Evolutionary conservation across 2,888 invertebrate genomes (phyloP).

Genomic region (Rhagophthalmus giganteus): DNA sequence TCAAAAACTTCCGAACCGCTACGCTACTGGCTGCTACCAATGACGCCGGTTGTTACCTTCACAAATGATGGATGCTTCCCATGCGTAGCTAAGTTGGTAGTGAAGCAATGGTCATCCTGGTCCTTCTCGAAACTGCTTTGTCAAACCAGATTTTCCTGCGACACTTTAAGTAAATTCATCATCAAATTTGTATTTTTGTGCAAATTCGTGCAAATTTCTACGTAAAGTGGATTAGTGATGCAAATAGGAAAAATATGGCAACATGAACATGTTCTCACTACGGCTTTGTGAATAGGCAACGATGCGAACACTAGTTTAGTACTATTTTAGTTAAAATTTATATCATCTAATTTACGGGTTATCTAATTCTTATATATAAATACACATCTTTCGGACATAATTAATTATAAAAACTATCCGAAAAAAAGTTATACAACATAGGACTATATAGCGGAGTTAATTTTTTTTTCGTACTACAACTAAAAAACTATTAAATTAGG

Average conservation of each 20-base stretch:
- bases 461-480: not conserved
- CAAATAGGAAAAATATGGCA: conserved; percentile 48
- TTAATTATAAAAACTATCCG: not conserved
- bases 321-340: conserved; percentile 18
- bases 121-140: conserved; percentile 32
- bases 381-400: not conserved
- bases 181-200: conserved; percentile 43
- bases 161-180: conserved; percentile 52
- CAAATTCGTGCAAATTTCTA: conserved; percentile 49
- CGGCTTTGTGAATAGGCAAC: conserved; percentile 30
- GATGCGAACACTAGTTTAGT: conserved; percentile 43
- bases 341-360: not conserved
- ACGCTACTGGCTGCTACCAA: conserved; percentile 44
- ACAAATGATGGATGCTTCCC: conserved; percentile 28
- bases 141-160: conserved; percentile 40
- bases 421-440: not conserved
- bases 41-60: conserved; percentile 47
- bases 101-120: conserved; percentile 22
- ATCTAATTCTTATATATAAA: not conserved
- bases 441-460: not conserved
- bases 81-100: conserved; percentile 9
- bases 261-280: conserved; percentile 27
- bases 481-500: not conserved
- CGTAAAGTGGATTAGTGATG: conserved; percentile 50
- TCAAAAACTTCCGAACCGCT: conserved; percentile 42